Base-by-base conservation (phyloP, 2,888 invertebrate species). In the Toxonevra muliebris region DNA sequence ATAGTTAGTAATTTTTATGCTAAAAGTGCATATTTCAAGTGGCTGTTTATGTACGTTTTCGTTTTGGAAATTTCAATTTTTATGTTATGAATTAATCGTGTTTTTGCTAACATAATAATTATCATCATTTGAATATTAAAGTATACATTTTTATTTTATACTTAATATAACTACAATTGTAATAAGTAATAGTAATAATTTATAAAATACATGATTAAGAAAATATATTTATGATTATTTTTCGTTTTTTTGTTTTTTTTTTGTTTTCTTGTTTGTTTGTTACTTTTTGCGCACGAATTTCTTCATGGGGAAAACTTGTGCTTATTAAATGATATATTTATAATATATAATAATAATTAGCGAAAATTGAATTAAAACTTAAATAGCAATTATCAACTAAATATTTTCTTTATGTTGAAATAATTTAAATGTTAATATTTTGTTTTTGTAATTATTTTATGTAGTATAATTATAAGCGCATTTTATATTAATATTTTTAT, bases 401-500 rank as follows among this genome's bases (percentile, higher is more conserved):
- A 50, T 9, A 15, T n/a, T 19, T 53, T 65, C 15, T 65, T 50
- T 64, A n/a, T 30, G 30, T 65, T 58, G 57, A 57, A 65, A 65
- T 65, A 65, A 59, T 59, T 65, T 65, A 65, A n/a, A n/a, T 65
- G 59, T 40, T 59, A 65, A 52, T 59, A 20, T 48, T 63, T 63
- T 58, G 48, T 50, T 65, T 65, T 12, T 48, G 13, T 48, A n/a
- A 15, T 48, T 48, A 15, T 53, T 17, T n/a, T 53, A 19, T 53
- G 12, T 53, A 15, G 12, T 17, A 65, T 59, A 66, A 61, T 66
- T 66, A 66, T 66, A 66, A 66, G 66, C 66, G 66, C 66, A 53
- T 66, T 66, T 65, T 66, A 42, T 54, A 40, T 30, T 60, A 52
- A 58, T 40, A 45, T 60, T 58, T 52, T 13, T 11, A 41, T 42